Percentiles rank a stretch among this genome's conserved stretches.
Evolutionary conservation across 2,797 vertebrate genomes (phyloP).

Genomic region (Nannoperca australis): DNA sequence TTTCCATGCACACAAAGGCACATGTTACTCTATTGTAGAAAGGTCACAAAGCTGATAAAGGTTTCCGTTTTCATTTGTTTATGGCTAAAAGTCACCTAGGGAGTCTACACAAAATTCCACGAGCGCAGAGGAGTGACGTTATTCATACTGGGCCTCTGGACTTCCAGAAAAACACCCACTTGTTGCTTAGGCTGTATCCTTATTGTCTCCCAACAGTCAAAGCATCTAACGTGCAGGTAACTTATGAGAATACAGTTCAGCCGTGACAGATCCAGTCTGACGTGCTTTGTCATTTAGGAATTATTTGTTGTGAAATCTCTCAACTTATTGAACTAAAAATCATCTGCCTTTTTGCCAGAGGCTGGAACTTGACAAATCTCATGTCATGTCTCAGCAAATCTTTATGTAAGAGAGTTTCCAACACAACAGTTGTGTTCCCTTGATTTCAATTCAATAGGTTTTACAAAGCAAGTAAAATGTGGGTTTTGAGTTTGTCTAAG

Average conservation of each 20-base stretch:
- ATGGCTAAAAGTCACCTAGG: slow-evolving; percentile 12
- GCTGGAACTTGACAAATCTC: neutral
- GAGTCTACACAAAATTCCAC: slow-evolving; percentile 41
- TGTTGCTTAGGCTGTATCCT: neutral
- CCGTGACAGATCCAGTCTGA: neutral
- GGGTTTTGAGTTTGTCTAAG: slow-evolving; percentile 63
- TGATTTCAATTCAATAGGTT: slow-evolving; percentile 13
- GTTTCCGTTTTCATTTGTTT: slow-evolving; percentile 41
- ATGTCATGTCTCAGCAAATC: neutral
- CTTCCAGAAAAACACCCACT: slow-evolving; percentile 12
- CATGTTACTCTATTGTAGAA: slow-evolving; percentile 10
- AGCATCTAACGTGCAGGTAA: neutral
- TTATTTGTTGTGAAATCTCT: slow-evolving; percentile 17
- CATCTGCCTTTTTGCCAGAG: neutral
- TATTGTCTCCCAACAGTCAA: neutral
- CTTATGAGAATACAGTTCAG: slow-evolving; percentile 4
- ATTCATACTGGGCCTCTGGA: neutral
- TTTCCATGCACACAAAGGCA: slow-evolving; percentile 23
- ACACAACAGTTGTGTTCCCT: slow-evolving; percentile 15
- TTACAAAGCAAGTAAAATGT: slow-evolving; percentile 41
- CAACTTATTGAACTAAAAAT: slow-evolving; percentile 25
- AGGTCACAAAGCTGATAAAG: slow-evolving; percentile 23
- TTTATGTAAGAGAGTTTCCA: slow-evolving; percentile 6
- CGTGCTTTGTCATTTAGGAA: neutral
- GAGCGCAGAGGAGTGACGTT: slow-evolving; percentile 12